Evolutionary conservation across 2,113 vertebrate genomes (phyloP).

Genomic region (Corythoichthys haematopterus): DNA sequence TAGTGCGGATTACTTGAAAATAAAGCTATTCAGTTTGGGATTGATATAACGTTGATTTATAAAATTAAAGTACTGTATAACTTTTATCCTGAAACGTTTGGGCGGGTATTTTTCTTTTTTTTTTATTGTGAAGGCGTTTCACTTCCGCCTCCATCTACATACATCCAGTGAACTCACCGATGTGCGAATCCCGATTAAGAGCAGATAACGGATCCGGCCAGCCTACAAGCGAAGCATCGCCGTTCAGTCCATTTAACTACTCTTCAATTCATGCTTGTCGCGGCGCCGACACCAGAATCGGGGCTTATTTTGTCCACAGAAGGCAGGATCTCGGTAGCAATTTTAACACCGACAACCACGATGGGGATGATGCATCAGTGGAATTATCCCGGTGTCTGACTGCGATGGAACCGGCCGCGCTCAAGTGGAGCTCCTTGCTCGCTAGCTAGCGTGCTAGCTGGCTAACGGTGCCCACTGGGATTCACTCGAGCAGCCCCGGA

Average conservation of each 20-base stretch:
- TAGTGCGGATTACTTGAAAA: neutral
- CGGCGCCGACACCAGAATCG: neutral
- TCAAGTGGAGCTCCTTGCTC: constrained; percentile 47
- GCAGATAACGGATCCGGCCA: constrained; percentile 43
- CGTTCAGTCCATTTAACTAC: neutral
- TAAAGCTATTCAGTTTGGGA: neutral
- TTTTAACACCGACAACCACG: constrained; percentile 34
- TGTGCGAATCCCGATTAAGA: constrained; percentile 19
- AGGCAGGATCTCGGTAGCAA: constrained; percentile 26
- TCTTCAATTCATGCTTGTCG: neutral
- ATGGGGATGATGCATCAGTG: constrained; percentile 53
- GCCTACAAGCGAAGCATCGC: constrained; percentile 4
- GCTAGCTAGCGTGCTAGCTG: constrained; percentile 44
- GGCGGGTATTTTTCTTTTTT: neutral
- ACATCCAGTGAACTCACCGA: constrained; percentile 21
- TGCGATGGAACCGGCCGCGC: constrained; percentile 63
- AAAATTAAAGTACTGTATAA: too few relatives aligned
- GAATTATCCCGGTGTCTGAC: constrained; percentile 58
- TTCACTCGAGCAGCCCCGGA: constrained; percentile 14
- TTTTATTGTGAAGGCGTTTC: constrained; percentile 36
- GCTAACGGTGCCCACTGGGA: constrained; percentile 41
- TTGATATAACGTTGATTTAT: neutral
- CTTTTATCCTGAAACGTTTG: neutral
- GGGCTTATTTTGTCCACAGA: neutral
- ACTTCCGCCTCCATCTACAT: neutral